Evolutionary conservation across 2,113 vertebrate species (phyloP), one percentile per base, ranked within the genome.

Genomic region (Agelaius tricolor): DNA sequence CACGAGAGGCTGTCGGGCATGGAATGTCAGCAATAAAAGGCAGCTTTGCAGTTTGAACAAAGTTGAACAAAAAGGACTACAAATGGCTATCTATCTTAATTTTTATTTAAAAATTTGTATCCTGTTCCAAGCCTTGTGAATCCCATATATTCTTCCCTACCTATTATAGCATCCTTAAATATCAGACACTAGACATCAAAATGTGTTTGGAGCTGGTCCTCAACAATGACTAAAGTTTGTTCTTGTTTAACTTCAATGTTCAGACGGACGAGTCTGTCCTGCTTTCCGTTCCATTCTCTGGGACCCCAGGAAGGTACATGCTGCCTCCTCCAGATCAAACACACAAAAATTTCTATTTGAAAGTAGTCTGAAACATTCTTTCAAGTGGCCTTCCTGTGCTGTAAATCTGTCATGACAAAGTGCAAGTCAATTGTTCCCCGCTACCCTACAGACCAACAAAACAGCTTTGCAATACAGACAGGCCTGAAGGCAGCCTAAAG

Each of bases 391-490:
- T 89, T 89, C 93, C 96, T 82, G 81, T 75, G 81, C 82, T 68
- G 39, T 94, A 90, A 94, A 87, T 91, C 90, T 89, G 83, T 51
- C 94, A 95, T 31, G 87, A 94, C 90, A 93, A 96, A 94, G 94
- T 86, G 62, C 91, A 92, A 97, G 86, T 92, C 97, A 97, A 92
- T 95, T 96, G 80, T 55, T 91, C 71, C 72, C 28, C 15, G 12
- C 68, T 47, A 94, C 90, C 95, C 91, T 30, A 89, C 75, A 94
- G 46, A 78, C 11, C 68, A 94, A 91, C 84, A 44, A 90, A 95
- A 84, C 76, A 77, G 55, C 30, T 47, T 19, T 57, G 59, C 61
- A 52, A 59, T 30, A 79, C 78, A 41, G 76, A 74, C 12, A 71
- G 22, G 54, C 15, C 51, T 43, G 39, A 81, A 93, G 62, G 54